Evolutionary conservation across 2,113 vertebrate species (phyloP).

Genomic region (Rhadina sibilatrix): DNA sequence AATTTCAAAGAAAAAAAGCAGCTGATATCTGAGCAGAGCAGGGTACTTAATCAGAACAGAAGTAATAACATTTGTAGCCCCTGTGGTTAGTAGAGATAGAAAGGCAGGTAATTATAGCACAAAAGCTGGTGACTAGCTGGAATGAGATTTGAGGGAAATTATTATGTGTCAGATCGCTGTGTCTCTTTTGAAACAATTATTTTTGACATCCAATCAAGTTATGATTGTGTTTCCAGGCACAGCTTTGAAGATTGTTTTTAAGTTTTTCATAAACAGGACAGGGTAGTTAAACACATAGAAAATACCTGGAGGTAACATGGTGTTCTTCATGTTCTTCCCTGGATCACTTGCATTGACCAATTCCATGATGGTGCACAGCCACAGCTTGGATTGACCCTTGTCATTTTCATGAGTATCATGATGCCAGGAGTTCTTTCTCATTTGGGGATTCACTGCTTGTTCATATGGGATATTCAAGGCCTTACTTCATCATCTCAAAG

Average conservation of each 20-base stretch:
- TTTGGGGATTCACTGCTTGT: not conserved
- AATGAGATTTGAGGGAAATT: constrained; percentile 12
- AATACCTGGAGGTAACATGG: not conserved
- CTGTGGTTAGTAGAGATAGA: not conserved
- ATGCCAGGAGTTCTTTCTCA: not conserved
- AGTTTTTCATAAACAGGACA: not conserved
- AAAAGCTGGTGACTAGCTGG: not conserved
- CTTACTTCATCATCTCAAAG: not conserved
- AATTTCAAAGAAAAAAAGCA: constrained; percentile 2
- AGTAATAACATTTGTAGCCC: constrained; percentile 2
- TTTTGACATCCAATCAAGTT: not conserved
- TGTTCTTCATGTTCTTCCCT: not conserved
- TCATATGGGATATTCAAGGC: not conserved
- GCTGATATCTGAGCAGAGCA: not conserved
- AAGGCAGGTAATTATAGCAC: constrained; percentile 11
- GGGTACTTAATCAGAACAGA: not conserved
- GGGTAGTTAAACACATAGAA: not conserved
- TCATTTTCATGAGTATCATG: not conserved
- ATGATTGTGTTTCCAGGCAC: not conserved
- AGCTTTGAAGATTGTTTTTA: not conserved
- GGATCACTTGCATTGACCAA: not conserved
- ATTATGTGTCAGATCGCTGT: not conserved
- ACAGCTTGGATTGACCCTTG: not conserved
- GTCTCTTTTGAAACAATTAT: not conserved
- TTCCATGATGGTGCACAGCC: not conserved